Base-by-base conservation (phyloP, 2,113 vertebrate species). In the Ammodytes dubius region DNA sequence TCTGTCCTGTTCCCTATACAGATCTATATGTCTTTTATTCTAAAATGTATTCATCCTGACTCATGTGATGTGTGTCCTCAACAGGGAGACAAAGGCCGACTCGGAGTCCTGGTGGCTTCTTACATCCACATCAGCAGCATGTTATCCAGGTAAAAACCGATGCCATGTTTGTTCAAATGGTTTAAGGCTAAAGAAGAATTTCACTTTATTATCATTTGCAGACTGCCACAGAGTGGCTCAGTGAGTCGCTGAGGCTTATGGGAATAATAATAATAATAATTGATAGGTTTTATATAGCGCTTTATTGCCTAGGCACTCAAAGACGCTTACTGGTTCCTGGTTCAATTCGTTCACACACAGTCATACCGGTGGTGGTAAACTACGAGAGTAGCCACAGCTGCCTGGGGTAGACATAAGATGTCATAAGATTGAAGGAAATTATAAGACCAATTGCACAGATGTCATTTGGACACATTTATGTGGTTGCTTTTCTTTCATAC, bases 81-180 rank as follows among this genome's bases (percentile, higher is more conserved):
- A 60, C 89, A 99, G 97, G 97, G 97, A 40, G 94, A 94, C 14
- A 97, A 95, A 93, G 97, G 97, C 84, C 96, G 93, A 64, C 95
- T 98, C 13, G 97, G 97, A 0, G 96, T 98, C 66, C 93, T 97
- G 64, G 93, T 98, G 86, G 97, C 97, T 0, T 97, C 97, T 0
- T 99, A 98, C 79, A 96, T 98, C 89, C 95, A 97, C 83, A 97
- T 97, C 91, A 97, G 95, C 90, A 95, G 94, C 71, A 92, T 96
- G 73, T 96, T 96, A 8, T 94, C 95, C 93, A 98, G 98, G 98
- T 99, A 97, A 92, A 92, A 91, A 83, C 70, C 53, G 80, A 67
- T 3, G 27, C 64, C 45, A 43, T 7, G 60, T 37, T 11, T 37
- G 3, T 52, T 27, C 1, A 49, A 17, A 39, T 42, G 5, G 0